These are phyloP conservation scores for Melanostigma gelatinosum DNA, from an alignment of 2,113 vertebrate species.

Conservation along the genomic window DNA sequence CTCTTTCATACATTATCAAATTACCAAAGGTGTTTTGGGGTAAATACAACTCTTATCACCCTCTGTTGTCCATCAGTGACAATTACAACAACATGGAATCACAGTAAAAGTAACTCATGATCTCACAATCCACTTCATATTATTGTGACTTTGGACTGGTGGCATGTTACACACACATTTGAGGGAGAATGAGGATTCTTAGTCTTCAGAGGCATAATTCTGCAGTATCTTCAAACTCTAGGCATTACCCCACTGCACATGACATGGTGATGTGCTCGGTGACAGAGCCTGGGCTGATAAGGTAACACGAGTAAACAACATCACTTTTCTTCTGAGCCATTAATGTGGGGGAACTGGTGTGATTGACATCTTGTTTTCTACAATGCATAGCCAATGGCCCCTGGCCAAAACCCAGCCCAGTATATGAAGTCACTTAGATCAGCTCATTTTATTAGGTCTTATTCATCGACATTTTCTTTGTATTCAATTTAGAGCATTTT, in stretches of 20 bases:
- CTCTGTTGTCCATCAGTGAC: constrained; percentile 11
- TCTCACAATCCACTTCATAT: neutral
- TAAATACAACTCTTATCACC: neutral
- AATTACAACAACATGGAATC: constrained; percentile 28
- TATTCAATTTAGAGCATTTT: neutral
- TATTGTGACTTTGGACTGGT: neutral
- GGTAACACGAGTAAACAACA: neutral
- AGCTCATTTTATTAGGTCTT: neutral
- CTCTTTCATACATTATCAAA: neutral
- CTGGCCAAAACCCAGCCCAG: neutral
- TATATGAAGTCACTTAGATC: neutral
- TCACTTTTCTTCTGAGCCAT: neutral
- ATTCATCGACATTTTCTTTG: neutral
- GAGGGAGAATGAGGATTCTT: neutral
- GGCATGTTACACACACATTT: neutral
- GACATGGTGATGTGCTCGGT: neutral
- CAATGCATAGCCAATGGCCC: neutral
- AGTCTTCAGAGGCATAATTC: neutral
- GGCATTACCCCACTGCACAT: neutral
- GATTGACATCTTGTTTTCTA: neutral
- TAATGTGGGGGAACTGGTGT: neutral
- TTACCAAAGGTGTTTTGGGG: neutral
- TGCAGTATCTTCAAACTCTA: neutral
- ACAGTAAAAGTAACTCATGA: neutral
- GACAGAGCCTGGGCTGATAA: neutral